Conservation (phyloP, 2,113 vertebrate species). For the Solea senegalensis region DNA sequence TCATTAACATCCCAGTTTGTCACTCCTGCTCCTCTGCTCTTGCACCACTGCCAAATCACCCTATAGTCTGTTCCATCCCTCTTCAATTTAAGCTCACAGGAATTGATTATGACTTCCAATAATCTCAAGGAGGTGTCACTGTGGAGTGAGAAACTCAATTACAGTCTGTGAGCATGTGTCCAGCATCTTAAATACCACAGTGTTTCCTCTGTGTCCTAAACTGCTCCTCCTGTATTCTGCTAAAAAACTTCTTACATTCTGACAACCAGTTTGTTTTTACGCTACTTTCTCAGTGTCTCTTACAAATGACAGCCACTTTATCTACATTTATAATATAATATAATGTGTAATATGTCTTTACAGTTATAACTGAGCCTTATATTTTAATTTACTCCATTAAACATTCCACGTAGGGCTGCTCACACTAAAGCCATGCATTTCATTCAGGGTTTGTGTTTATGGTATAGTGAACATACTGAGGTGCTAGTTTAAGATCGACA, state of each 20-base stretch:
- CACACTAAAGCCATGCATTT: too few relatives aligned
- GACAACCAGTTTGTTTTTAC: neutral
- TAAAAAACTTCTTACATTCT: neutral
- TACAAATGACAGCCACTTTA: neutral
- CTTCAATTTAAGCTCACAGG: constrained; percentile 26
- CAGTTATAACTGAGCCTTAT: too few relatives aligned
- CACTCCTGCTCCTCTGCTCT: neutral
- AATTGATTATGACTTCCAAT: constrained; percentile 39
- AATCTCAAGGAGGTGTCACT: constrained; percentile 27
- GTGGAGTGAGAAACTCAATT: constrained; percentile 28
- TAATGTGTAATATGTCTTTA: neutral
- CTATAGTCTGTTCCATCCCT: constrained; percentile 13
- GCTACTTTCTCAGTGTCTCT: neutral
- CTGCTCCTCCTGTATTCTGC: neutral
- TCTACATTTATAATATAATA: neutral
- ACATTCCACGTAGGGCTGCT: too few relatives aligned
- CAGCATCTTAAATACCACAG: constrained; percentile 1
- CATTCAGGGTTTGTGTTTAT: too few relatives aligned
- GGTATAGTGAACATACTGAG: too few relatives aligned
- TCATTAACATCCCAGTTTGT: constrained; percentile 4
- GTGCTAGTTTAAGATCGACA: too few relatives aligned
- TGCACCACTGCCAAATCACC: neutral
- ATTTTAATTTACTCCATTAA: too few relatives aligned
- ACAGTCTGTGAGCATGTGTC: constrained; percentile 2
- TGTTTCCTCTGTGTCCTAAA: neutral